A percentile compares a stretch with the other conserved stretches of the same genome.
These are phyloP conservation scores for Allacma fusca DNA, from an alignment of 2,888 invertebrate genomes.

Conservation along the genomic window DNA sequence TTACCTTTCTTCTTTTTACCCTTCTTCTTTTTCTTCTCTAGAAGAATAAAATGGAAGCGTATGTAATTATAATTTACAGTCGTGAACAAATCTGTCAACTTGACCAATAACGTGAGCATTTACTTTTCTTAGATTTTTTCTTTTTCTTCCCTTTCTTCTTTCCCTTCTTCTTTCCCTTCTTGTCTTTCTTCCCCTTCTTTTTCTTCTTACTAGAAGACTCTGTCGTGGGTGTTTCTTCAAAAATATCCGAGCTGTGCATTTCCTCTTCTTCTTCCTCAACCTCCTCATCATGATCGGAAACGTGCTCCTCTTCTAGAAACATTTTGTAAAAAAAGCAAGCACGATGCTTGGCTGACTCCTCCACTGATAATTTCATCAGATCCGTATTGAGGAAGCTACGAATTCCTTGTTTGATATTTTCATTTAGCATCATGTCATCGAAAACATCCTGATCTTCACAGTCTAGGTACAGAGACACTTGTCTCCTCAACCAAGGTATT, in stretches of 20 bases:
- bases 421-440: slow-evolving; percentile 69
- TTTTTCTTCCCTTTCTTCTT: slow-evolving; percentile 57
- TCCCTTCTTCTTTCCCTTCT: slow-evolving; percentile 39
- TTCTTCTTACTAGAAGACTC: slow-evolving; percentile 45
- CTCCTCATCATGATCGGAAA: slow-evolving; percentile 33
- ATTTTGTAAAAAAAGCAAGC: slow-evolving; percentile 54
- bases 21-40: slow-evolving; percentile 49
- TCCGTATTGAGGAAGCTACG: slow-evolving; percentile 47
- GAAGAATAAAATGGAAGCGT: background rate
- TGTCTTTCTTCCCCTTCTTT: slow-evolving; percentile 38
- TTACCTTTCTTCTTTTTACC: slow-evolving; percentile 64
- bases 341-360: slow-evolving; percentile 47
- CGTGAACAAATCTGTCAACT: background rate
- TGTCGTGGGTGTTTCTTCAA: slow-evolving; percentile 4
- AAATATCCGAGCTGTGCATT: slow-evolving; percentile 29
- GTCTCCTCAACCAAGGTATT: slow-evolving; percentile 73
- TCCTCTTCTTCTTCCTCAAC: slow-evolving; percentile 48
- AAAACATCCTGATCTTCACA: slow-evolving; percentile 69
- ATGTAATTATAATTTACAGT: background rate
- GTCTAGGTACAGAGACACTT: slow-evolving; percentile 70
- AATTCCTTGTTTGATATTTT: slow-evolving; percentile 65
- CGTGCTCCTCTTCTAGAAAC: slow-evolving; percentile 47
- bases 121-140: slow-evolving; percentile 42
- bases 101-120: background rate
- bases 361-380: slow-evolving; percentile 38